Base-by-base conservation (phyloP, 2,797 vertebrate genomes). In the Channa striata region DNA sequence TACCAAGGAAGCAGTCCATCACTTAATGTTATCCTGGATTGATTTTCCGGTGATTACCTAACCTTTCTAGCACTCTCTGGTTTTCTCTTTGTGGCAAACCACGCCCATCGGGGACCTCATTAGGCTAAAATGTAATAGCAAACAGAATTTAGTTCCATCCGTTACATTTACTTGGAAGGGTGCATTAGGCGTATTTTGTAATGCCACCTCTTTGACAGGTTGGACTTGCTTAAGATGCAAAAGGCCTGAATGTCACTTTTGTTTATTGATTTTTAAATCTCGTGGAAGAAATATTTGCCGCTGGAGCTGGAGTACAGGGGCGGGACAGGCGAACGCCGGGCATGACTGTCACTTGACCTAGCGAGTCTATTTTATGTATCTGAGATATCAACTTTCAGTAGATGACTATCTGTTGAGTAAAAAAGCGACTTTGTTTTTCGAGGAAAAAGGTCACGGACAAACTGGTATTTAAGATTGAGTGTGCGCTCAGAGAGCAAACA, bases 201-300 rank as follows among this genome's bases (percentile, higher is more conserved):
- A 81, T 72, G 61, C 72, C 72, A 79, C 77, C 78, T 84, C 58
- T 58, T 52, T 72, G 74, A 84, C 75, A 78, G 80, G 79, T 54
- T 49, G 59, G 65, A 69, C 30, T 72, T 67, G 70, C 84, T 89
- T 88, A 74, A 82, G 76, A 88, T 87, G 79, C 82, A 85, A 79
- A 86, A 86, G 64, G 83, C 73, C 75, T 72, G 78, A 83, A 89
- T 90, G 89, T 90, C 88, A 88, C 82, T 91, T 89, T 77, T 87
- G 80, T 81, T 91, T 78, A 91, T 92, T 85, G 87, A 91, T 87
- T 90, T 92, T 91, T 87, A 77, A 80, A 89, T 89, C 80, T 74
- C 1, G 23, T 17, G 36, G 69, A 79, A 78, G 66, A 86, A 78
- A 85, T 78, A 81, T 82, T 74, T 61, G 68, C 8, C 14, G 65